phyloP scores from a whole-genome alignment of 2,113 vertebrate species.

The Mus musculus region DNA sequence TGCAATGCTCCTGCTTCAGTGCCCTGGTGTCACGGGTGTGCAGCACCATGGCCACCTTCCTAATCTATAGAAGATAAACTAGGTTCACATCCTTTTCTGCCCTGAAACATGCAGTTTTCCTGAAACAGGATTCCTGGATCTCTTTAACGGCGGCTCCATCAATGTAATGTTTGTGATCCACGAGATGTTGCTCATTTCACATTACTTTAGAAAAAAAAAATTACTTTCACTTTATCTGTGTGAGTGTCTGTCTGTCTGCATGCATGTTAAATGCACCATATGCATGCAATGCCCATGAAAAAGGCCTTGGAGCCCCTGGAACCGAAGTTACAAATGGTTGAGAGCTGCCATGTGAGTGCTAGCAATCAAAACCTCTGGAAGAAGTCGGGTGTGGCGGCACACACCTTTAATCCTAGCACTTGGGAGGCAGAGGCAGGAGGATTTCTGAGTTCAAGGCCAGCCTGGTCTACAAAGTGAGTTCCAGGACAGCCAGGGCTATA shows the following conservation, averaged over 20 bases:
- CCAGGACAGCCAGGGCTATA: no score
- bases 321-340: background rate
- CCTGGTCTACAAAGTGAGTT: no score
- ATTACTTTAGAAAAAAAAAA: background rate
- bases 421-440: no score
- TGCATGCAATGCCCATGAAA: background rate
- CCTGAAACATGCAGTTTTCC: background rate
- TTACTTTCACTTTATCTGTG: background rate
- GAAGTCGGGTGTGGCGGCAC: no score
- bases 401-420: no score
- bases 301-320: background rate
- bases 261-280: background rate
- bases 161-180: background rate
- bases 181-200: background rate
- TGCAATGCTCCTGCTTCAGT: background rate
- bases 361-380: background rate
- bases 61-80: background rate
- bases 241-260: background rate
- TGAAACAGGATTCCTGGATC: background rate
- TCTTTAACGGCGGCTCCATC: background rate
- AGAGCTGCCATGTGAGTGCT: background rate
- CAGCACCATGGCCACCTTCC: background rate
- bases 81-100: slow-evolving; percentile 35
- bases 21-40: background rate
- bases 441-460: no score